A percentile compares a stretch with the other conserved stretches of the same genome.
Evolutionary conservation across 2,113 vertebrate genomes (phyloP).

Genomic region (Nothocercus nigrocapillus): DNA sequence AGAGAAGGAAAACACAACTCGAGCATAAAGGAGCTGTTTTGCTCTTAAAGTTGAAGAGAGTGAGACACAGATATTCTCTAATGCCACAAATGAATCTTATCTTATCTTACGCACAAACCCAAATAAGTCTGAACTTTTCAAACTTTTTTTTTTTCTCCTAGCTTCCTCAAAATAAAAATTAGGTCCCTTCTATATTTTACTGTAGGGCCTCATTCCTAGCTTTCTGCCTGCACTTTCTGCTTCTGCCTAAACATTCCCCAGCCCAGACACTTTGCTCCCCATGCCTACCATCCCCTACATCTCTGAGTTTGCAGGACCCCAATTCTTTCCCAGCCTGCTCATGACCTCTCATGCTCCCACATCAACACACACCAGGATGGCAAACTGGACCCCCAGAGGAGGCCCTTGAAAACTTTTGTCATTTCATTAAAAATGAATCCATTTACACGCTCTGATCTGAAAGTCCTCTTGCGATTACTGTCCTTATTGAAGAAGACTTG

Average conservation of each 20-base stretch:
- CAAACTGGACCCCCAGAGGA: neutral
- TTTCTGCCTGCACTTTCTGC: neutral
- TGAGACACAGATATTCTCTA: neutral
- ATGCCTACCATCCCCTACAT: neutral
- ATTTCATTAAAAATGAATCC: neutral
- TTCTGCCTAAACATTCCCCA: neutral
- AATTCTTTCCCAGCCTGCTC: neutral
- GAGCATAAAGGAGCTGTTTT: neutral
- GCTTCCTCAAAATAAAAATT: neutral
- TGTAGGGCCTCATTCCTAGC: neutral
- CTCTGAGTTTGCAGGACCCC: neutral
- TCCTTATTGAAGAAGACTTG: neutral
- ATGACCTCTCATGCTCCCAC: neutral
- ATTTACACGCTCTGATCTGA: rapidly evolving
- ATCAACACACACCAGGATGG: rapidly evolving
- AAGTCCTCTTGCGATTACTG: neutral
- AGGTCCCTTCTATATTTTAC: neutral
- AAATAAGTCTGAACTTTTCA: neutral
- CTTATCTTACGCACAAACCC: neutral
- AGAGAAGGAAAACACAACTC: neutral
- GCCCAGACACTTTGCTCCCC: neutral
- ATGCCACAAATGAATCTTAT: neutral
- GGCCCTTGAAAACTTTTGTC: neutral
- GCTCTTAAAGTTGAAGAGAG: neutral
- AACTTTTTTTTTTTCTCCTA: neutral